Base-by-base conservation (phyloP, 2,888 invertebrate species). In the Cataglyphis rosenhaueri region DNA sequence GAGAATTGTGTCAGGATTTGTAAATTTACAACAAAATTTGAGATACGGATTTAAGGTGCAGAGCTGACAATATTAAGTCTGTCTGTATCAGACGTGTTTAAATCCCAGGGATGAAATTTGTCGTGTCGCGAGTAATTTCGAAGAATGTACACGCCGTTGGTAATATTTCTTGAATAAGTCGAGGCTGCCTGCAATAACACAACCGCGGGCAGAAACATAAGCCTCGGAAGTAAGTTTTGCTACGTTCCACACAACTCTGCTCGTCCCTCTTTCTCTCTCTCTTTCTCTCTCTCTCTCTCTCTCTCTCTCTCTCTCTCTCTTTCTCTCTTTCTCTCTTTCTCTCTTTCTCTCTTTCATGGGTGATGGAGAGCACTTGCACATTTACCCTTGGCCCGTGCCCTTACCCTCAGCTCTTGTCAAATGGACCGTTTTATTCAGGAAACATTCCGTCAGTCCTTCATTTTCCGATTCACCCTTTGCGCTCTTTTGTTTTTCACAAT, bases 371-470 rank as follows among this genome's bases (percentile, higher is more conserved):
- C 86, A 81, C 89, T 89, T 86, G 90, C 90, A 90, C 90, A 90
- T 90, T 90, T 89, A 89, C 86, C 86, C 88, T 87, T 82, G 62
- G 81, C 82, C 81, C 85, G 71, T 86, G 74, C 68, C 82, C 84
- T 76, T 79, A 59, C 65, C 70, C 76, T 68, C 81, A 62, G 35
- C 87, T 75, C 83, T 84, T 86, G 84, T 83, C 87, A 89, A 89
- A 89, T 89, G 89, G 88, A 87, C 84, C 90, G 88, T 89, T 89
- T 89, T 84, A 89, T 89, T 88, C 89, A 70, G 65, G 66, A 79
- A 82, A 76, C 74, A 85, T 85, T 85, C 70, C 66, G 66, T 76
- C 68, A 76, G 83, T 81, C 83, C 85, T 85, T 85, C 83, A 68
- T 86, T 82, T 81, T 82, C 52, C 81, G 21, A 68, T 88, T 83